phyloP scores from a whole-genome alignment of 2,888 invertebrate species.

The Cerastoderma edule region DNA sequence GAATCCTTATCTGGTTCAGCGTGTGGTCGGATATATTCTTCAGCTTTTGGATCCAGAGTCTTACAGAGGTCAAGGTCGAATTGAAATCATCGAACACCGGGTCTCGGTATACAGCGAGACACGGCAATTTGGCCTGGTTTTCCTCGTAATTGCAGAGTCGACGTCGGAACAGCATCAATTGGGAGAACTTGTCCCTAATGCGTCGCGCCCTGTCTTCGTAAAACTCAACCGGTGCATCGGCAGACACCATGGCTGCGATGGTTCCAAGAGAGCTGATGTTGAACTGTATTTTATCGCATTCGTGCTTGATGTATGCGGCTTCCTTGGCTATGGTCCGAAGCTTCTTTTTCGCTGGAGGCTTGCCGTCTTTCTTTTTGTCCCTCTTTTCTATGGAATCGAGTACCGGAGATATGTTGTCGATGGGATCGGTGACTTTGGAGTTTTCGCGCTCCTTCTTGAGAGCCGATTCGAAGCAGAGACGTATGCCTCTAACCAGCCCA shows the following conservation, averaged over 20 bases:
- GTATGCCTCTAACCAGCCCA: neutral
- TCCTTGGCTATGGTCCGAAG: neutral
- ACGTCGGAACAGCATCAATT: too few relatives aligned
- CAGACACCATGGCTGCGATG: too few relatives aligned
- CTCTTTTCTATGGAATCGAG: neutral
- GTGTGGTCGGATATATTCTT: too few relatives aligned
- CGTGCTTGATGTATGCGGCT: constrained; percentile 6
- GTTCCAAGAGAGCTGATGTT: too few relatives aligned
- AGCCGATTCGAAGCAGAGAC: neutral
- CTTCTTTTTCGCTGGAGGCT: neutral
- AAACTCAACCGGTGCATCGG: too few relatives aligned
- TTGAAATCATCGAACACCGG: neutral
- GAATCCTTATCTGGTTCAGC: too few relatives aligned
- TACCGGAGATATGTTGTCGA: neutral
- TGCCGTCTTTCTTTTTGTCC: neutral
- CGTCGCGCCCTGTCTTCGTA: too few relatives aligned
- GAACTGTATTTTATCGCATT: constrained; percentile 6
- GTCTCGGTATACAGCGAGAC: neutral
- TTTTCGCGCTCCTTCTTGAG: neutral
- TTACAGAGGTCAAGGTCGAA: neutral
- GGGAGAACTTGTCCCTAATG: too few relatives aligned
- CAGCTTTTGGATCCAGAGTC: too few relatives aligned
- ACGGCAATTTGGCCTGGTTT: neutral
- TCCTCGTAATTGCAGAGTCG: too few relatives aligned
- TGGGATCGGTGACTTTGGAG: neutral